Conservation (phyloP, 2,113 vertebrate species). For the Clupea harengus region DNA sequence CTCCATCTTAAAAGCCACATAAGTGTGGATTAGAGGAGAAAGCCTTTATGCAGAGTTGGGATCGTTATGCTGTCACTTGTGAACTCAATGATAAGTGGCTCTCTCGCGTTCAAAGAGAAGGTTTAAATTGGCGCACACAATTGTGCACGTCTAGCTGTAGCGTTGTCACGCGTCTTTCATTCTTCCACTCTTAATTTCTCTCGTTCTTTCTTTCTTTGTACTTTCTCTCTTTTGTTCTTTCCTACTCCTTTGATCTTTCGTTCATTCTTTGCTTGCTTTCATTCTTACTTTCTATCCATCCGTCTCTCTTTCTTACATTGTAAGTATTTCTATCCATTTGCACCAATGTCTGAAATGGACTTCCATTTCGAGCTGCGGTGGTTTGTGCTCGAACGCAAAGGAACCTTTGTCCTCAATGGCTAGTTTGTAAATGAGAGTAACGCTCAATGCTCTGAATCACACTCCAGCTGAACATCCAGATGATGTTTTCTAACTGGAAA, state of each 20-base stretch:
- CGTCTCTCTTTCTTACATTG: neutral
- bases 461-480: neutral
- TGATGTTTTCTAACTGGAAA: neutral
- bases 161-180: neutral
- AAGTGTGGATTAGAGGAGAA: conserved; percentile 42
- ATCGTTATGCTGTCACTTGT: conserved; percentile 47
- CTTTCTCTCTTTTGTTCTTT: neutral
- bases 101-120: conserved; percentile 26
- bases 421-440: neutral
- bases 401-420: neutral
- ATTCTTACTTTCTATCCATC: neutral
- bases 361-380: neutral
- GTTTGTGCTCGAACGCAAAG: neutral
- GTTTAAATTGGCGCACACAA: conserved; percentile 2
- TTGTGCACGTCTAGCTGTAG: neutral
- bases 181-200: neutral
- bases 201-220: neutral
- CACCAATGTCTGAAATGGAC: neutral
- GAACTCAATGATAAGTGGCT: conserved; percentile 30
- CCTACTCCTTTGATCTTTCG: neutral
- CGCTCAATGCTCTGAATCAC: neutral
- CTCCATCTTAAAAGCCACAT: conserved; percentile 36
- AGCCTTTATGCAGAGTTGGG: conserved; percentile 44
- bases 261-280: neutral
- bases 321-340: neutral